A percentile compares a stretch with the other conserved stretches of the same genome.
Evolutionary conservation across 2,888 invertebrate genomes (phyloP).

Genomic region (Clivina fossor): DNA sequence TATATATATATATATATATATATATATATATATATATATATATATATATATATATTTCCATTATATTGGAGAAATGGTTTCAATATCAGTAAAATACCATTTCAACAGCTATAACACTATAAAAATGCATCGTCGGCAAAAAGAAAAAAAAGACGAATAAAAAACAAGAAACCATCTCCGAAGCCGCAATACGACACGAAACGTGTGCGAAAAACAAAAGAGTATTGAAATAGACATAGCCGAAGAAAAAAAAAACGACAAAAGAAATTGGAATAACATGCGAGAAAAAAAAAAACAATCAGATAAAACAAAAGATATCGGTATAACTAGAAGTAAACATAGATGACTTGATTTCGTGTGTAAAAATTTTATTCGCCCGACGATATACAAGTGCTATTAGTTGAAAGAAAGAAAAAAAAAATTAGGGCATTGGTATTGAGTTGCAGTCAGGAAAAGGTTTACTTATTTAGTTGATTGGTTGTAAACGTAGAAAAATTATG

Average conservation of each 20-base stretch:
- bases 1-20: too few species aligned
- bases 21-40: too few species aligned
- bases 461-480: neutral
- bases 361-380: slow-evolving; percentile 8
- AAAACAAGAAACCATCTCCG: too few species aligned
- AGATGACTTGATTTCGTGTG: slow-evolving; percentile 3
- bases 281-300: slow-evolving; percentile 3
- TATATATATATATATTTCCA: too few species aligned
- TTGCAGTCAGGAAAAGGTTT: neutral
- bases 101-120: slow-evolving; percentile 9
- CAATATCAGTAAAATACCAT: too few species aligned
- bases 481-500: too few species aligned
- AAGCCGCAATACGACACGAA: too few species aligned
- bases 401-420: too few species aligned
- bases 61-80: too few species aligned
- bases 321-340: slow-evolving; percentile 9
- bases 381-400: neutral
- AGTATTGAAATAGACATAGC: neutral
- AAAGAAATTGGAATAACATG: neutral
- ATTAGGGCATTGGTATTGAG: too few species aligned
- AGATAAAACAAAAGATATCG: slow-evolving; percentile 15
- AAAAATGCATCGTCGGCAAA: slow-evolving; percentile 14
- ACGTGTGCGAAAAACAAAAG: too few species aligned
- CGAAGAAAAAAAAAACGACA: slow-evolving; percentile 6
- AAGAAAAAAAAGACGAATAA: too few species aligned